phyloP scores from a whole-genome alignment of 2,113 vertebrate genomes.

The Hipposideros armiger region DNA sequence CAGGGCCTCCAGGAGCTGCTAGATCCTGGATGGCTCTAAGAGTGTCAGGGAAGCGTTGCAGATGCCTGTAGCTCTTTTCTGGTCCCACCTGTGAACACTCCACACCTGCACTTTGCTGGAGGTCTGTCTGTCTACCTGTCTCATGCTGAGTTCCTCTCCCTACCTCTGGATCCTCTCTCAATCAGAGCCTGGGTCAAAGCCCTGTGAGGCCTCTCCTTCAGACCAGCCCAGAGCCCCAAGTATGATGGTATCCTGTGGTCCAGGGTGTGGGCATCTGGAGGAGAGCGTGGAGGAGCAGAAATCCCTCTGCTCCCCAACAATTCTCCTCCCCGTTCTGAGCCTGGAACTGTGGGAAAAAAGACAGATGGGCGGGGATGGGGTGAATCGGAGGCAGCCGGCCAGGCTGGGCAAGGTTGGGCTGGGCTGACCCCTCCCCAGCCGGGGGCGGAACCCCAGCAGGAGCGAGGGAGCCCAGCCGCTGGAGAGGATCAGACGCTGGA shows the following conservation, averaged over 20 bases:
- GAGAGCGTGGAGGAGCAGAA: background rate
- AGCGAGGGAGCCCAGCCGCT: background rate
- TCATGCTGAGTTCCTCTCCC: background rate
- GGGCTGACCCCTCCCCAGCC: constrained; percentile 81
- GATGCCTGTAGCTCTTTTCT: background rate
- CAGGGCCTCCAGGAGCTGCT: too few relatives aligned
- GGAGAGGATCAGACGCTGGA: background rate
- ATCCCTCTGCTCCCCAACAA: background rate
- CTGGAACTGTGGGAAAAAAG: background rate
- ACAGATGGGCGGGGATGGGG: background rate
- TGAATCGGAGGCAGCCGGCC: constrained; percentile 54
- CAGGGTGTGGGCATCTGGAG: background rate
- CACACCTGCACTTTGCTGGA: background rate
- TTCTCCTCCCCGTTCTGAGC: background rate
- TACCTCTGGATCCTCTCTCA: background rate
- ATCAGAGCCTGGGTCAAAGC: background rate
- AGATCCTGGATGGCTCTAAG: background rate
- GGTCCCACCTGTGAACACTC: background rate
- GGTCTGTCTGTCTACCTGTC: background rate
- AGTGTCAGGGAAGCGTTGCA: background rate
- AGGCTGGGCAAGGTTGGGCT: constrained; percentile 72
- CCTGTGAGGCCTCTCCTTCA: background rate
- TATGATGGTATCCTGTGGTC: background rate
- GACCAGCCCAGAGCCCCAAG: background rate
- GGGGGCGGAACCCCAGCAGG: constrained; percentile 64